Conservation (phyloP, 2,113 vertebrate genomes). For the Saguinus imperator region DNA sequence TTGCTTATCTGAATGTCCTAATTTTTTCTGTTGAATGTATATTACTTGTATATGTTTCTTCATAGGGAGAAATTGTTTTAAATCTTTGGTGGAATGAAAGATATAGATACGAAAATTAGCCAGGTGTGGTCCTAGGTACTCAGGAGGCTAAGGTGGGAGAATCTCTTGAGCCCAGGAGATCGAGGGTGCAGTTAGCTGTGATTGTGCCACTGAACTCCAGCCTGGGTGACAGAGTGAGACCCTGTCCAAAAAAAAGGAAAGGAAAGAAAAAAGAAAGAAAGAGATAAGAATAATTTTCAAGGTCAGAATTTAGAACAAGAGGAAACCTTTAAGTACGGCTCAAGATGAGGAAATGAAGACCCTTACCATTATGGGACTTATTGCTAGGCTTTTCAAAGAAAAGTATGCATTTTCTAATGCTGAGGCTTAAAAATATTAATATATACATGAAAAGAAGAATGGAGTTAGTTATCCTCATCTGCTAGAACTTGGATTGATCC, state of each 20-base stretch:
- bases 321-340: neutral
- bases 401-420: neutral
- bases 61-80: neutral
- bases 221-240: too few relatives aligned
- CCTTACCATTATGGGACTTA: neutral
- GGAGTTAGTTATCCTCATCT: neutral
- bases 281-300: neutral
- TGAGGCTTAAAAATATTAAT: neutral
- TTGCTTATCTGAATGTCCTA: neutral
- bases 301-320: conserved; percentile 4
- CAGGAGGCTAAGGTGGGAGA: too few relatives aligned
- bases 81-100: conserved; percentile 9
- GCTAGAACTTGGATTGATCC: neutral
- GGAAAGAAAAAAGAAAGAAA: neutral
- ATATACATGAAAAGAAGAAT: neutral
- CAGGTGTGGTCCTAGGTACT: too few relatives aligned
- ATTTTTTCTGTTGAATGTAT: neutral
- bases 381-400: neutral
- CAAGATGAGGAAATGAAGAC: neutral
- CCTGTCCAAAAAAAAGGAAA: too few relatives aligned
- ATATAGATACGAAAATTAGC: neutral
- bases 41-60: neutral
- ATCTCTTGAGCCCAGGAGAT: too few relatives aligned
- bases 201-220: too few relatives aligned
- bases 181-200: too few relatives aligned